These are phyloP conservation scores for Numenius arquata DNA, from an alignment of 2,113 vertebrate genomes.

Conservation along the genomic window DNA sequence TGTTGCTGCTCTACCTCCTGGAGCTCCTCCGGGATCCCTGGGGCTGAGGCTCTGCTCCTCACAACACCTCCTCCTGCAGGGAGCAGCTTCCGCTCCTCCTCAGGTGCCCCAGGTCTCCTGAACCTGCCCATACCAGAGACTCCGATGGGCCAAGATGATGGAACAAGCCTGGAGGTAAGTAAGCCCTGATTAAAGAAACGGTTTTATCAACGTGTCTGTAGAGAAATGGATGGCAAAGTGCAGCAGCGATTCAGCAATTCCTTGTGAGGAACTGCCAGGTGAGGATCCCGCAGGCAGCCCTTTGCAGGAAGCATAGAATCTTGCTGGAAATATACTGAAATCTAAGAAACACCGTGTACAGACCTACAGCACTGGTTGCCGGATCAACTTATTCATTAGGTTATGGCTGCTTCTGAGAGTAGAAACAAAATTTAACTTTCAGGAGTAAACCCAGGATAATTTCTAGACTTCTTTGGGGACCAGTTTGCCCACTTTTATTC, in stretches of 20 bases:
- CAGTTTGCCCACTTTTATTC: slow-evolving; percentile 26
- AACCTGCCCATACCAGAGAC: not conserved
- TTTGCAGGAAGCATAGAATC: not conserved
- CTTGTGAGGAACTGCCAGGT: not conserved
- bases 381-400: not conserved
- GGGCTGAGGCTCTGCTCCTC: not conserved
- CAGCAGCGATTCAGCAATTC: not conserved
- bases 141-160: not conserved
- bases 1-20: not conserved
- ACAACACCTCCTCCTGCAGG: not conserved
- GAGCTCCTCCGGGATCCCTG: not conserved
- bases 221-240: not conserved
- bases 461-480: not conserved
- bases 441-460: not conserved
- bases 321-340: not conserved
- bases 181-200: not conserved
- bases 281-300: not conserved
- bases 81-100: not conserved
- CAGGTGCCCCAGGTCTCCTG: not conserved
- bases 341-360: not conserved
- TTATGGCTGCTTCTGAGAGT: not conserved
- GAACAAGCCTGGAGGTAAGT: not conserved
- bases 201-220: not conserved
- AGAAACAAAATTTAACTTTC: not conserved
- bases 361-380: not conserved